phyloP scores from a whole-genome alignment of 2,888 invertebrate species.

The Apomyelois bistriatella region DNA sequence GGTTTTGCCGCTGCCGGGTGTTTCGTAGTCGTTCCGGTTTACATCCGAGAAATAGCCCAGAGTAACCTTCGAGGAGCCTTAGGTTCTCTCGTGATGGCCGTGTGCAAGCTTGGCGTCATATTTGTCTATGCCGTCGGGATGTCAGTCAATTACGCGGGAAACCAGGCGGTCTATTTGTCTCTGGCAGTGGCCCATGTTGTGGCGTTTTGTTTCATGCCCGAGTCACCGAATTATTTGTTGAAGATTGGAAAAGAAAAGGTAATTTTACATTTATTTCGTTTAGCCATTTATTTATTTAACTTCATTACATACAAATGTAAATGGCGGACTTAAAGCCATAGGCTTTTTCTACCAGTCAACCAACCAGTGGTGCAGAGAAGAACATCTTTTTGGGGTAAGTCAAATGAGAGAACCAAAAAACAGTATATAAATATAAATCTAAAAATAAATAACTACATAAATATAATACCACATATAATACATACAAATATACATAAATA shows the following conservation, averaged over 20 bases:
- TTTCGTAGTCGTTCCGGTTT: constrained; percentile 54
- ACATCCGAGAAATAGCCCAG: constrained; percentile 57
- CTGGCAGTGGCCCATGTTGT: constrained; percentile 41
- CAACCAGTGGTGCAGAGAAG: too few relatives aligned
- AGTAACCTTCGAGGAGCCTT: constrained; percentile 51
- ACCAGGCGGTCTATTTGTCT: constrained; percentile 46
- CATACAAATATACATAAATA: too few relatives aligned
- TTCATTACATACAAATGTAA: too few relatives aligned
- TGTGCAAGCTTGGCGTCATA: constrained; percentile 59
- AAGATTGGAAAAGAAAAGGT: constrained; percentile 56
- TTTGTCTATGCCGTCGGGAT: constrained; percentile 56
- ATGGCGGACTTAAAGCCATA: too few relatives aligned
- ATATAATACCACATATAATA: too few relatives aligned
- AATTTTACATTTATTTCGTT: not conserved
- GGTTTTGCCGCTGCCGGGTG: constrained; percentile 54
- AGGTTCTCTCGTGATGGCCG: constrained; percentile 54
- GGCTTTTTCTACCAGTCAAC: too few relatives aligned
- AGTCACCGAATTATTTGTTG: constrained; percentile 58
- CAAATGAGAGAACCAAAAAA: too few relatives aligned
- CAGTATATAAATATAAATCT: too few relatives aligned
- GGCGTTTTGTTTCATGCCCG: constrained; percentile 56
- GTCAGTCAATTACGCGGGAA: constrained; percentile 38
- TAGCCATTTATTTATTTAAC: too few relatives aligned
- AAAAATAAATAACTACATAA: too few relatives aligned
- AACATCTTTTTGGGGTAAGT: too few relatives aligned